These are phyloP conservation scores for Philopedon plagiatum DNA, from an alignment of 2,888 invertebrate species.

Conservation along the genomic window DNA sequence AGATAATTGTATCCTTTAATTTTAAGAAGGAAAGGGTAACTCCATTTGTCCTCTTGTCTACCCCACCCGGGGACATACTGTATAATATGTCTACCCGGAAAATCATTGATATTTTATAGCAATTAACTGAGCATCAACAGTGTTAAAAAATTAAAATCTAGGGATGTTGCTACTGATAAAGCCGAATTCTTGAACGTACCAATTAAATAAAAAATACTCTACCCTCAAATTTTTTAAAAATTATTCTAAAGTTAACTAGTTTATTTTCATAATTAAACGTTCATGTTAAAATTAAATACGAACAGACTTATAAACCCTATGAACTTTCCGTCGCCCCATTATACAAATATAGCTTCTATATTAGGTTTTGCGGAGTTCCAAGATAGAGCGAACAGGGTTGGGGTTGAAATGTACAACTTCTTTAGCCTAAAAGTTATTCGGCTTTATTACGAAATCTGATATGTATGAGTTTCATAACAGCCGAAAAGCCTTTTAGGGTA, in stretches of 20 bases:
- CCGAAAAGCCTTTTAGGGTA: constrained; percentile 20
- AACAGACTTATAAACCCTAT: background rate
- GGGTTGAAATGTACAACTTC: background rate
- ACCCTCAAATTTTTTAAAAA: too few species aligned
- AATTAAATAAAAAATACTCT: too few species aligned
- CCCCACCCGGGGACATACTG: too few species aligned
- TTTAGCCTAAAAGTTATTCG: background rate
- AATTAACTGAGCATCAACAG: too few species aligned
- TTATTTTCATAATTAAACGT: background rate
- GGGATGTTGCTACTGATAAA: too few species aligned
- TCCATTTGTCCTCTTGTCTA: too few species aligned
- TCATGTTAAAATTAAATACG: background rate
- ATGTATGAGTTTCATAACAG: constrained; percentile 9
- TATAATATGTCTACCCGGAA: too few species aligned
- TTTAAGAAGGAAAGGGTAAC: too few species aligned
- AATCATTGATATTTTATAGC: too few species aligned
- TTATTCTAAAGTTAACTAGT: background rate
- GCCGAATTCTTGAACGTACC: too few species aligned
- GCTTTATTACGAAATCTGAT: constrained; percentile 20
- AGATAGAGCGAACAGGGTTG: background rate
- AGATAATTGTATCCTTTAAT: too few species aligned
- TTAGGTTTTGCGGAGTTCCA: background rate
- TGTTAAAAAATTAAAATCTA: too few species aligned
- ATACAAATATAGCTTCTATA: background rate
- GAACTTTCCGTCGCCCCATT: background rate